Conservation (phyloP, 1,140 invertebrate genomes). For the Apis florea region DNA sequence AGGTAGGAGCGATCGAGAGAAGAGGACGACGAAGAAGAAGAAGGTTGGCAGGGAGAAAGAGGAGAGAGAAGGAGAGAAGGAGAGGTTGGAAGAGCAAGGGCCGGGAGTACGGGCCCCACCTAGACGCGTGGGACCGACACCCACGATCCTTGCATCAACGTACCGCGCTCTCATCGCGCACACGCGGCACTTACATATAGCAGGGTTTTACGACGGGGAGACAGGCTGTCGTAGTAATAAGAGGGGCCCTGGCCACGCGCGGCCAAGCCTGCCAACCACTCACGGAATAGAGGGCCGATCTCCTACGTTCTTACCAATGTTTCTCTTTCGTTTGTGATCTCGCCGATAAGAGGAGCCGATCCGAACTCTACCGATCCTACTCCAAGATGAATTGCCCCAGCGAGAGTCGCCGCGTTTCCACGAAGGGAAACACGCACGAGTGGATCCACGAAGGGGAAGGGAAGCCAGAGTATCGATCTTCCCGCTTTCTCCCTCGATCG, state of each 20-base stretch:
- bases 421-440: background rate
- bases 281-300: slow-evolving; percentile 51
- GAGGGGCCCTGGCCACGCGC: slow-evolving; percentile 73
- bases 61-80: slow-evolving; percentile 36
- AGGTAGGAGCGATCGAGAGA: slow-evolving; percentile 26
- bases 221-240: slow-evolving; percentile 69
- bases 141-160: slow-evolving; percentile 70
- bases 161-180: slow-evolving; percentile 66
- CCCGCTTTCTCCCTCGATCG: background rate
- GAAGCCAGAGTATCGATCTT: too few relatives aligned
- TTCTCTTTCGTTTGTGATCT: slow-evolving; percentile 61
- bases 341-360: slow-evolving; percentile 56
- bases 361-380: slow-evolving; percentile 14
- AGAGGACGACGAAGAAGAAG: slow-evolving; percentile 13
- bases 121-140: slow-evolving; percentile 77
- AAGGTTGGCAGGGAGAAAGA: slow-evolving; percentile 29
- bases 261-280: slow-evolving; percentile 65
- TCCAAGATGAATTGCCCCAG: slow-evolving; percentile 34
- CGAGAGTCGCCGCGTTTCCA: background rate
- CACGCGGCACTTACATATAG: slow-evolving; percentile 64
- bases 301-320: slow-evolving; percentile 42
- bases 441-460: too few relatives aligned
- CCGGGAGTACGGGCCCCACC: slow-evolving; percentile 67
- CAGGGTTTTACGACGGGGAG: slow-evolving; percentile 67
- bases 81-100: slow-evolving; percentile 35